Evolutionary conservation across 2,888 invertebrate species (phyloP).

Genomic region (Melinaea menophilus): DNA sequence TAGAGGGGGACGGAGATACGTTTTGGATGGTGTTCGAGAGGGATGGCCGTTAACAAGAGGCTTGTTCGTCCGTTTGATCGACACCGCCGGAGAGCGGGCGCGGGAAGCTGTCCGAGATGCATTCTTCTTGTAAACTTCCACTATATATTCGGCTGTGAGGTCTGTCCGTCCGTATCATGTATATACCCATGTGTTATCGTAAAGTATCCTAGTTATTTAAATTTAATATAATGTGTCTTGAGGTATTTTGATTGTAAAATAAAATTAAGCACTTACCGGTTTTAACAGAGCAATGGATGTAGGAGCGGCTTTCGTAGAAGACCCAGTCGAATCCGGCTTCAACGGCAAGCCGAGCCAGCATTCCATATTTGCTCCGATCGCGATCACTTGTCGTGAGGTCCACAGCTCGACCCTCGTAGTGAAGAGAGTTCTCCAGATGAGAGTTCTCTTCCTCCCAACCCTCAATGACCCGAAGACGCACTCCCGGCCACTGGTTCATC

Average conservation of each 20-base stretch:
- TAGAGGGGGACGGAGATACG: slow-evolving; percentile 52
- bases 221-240: no score
- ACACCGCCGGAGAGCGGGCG: slow-evolving; percentile 73
- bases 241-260: no score
- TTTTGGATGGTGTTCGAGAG: slow-evolving; percentile 47
- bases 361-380: slow-evolving; percentile 95
- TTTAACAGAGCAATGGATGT: slow-evolving; percentile 98
- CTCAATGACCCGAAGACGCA: slow-evolving; percentile 93
- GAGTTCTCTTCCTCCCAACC: slow-evolving; percentile 95
- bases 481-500: slow-evolving; percentile 99
- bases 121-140: slow-evolving; percentile 76
- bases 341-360: slow-evolving; percentile 96
- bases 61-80: slow-evolving; percentile 77
- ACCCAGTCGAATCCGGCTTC: slow-evolving; percentile 99
- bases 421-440: slow-evolving; percentile 89
- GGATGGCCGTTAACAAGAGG: slow-evolving; percentile 73
- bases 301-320: slow-evolving; percentile 95
- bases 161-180: slow-evolving; percentile 49
- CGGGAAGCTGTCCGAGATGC: slow-evolving; percentile 72
- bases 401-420: slow-evolving; percentile 97
- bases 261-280: slow-evolving; percentile 83
- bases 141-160: slow-evolving; percentile 69
- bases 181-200: slow-evolving; percentile 43
- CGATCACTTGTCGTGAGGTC: slow-evolving; percentile 97
- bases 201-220: neutral